These are phyloP conservation scores for Mayetiola destructor DNA, from an alignment of 2,888 invertebrate species.

Conservation along the genomic window DNA sequence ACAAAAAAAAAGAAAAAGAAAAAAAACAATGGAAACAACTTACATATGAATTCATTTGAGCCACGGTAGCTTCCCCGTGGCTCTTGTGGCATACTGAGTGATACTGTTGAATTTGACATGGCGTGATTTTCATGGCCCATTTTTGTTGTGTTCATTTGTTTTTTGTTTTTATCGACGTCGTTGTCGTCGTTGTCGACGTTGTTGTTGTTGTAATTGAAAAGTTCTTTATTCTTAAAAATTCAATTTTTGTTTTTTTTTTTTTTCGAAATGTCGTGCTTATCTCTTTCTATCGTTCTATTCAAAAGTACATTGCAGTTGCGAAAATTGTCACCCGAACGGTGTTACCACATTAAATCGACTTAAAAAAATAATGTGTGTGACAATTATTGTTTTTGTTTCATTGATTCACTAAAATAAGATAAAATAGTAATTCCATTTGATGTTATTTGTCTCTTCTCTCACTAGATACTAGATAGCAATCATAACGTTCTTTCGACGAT, in stretches of 20 bases:
- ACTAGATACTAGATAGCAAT: no score
- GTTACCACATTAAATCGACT: no score
- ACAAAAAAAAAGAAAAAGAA: no score
- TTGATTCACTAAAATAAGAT: no score
- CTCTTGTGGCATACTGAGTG: slow-evolving; percentile 16
- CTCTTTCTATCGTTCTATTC: neutral
- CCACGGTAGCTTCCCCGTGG: slow-evolving; percentile 20
- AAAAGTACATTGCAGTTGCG: neutral
- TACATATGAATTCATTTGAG: slow-evolving; percentile 25
- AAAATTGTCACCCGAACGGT: neutral
- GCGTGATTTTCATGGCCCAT: slow-evolving; percentile 15
- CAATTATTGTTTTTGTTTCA: neutral
- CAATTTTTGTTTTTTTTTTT: neutral
- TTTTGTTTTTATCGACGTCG: neutral
- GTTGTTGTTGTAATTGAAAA: neutral
- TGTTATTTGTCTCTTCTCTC: neutral
- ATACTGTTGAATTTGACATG: slow-evolving; percentile 13
- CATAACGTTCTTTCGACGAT: no score
- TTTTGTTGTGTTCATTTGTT: neutral
- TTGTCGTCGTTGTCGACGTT: neutral
- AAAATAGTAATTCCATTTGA: neutral
- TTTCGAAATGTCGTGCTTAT: neutral
- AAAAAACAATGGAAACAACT: slow-evolving; percentile 12
- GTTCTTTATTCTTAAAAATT: neutral
- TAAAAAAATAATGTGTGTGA: no score